Evolutionary conservation across 2,797 vertebrate species (phyloP), one percentile per base, ranked within the genome.

Genomic region (Pipistrellus nathusii): DNA sequence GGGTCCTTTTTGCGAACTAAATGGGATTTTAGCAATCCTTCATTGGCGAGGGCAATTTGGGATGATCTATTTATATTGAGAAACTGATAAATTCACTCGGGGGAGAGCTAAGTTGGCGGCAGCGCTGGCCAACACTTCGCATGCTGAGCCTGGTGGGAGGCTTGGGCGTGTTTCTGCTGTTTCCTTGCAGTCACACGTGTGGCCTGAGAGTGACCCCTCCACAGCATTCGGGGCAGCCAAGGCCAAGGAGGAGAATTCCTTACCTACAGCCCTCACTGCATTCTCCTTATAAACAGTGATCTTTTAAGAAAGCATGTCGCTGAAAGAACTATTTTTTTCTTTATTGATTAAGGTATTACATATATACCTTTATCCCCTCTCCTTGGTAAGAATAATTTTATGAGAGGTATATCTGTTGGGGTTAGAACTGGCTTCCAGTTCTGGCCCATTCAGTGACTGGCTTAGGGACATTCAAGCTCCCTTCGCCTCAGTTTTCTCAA

Each of bases 1-100:
- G 84, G 83, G 84, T 88, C 59, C 35, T 93, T 93, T 94, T 94
- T 83, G 85, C 85, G 95, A 68, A 62, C 91, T 91, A 71, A 87
- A 30, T 83, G 62, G 91, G 75, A 90, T 90, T 80, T 91, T 71
- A 17, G 48, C 73, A 71, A 38, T 92, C 77, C 92, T 73, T 90
- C 66, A 89, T 10, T 38, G 76, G 86, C 1, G 30, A 44, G 25
- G 81, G 72, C 55, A 32, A 25, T 87, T 93, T 13, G 84, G 78
- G 89, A 32, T 89, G 88, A 90, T 95, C 69, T 93, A 78, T 95
- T 95, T 87, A 73, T 85, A 53, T 30, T 68, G 46, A 90, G 85
- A 75, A 90, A 88, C 78, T 27, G 57, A 25, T 87, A 55, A 44
- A 48, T 51, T 87, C 71, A 27, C 85, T 62, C 30, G 0, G 21